Percentiles rank a stretch among this genome's conserved stretches.
phyloP scores from a whole-genome alignment of 2,113 vertebrate species.

The Ceuthmochares aereus region DNA sequence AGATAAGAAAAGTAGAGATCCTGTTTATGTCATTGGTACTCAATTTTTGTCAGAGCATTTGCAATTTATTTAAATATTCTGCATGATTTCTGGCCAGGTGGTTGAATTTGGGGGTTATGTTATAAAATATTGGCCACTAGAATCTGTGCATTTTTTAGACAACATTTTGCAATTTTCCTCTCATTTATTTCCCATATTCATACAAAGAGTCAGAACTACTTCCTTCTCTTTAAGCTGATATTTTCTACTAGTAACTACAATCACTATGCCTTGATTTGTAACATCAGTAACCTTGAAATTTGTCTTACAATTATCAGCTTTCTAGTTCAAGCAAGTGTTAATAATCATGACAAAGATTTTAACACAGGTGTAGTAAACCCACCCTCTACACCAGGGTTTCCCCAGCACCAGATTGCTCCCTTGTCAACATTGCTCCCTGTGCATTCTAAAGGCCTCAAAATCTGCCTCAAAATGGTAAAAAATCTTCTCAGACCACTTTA shows the following conservation, averaged over 20 bases:
- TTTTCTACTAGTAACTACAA: neutral
- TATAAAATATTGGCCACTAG: neutral
- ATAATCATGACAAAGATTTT: neutral
- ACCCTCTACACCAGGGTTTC: rapidly evolving
- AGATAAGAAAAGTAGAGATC: neutral
- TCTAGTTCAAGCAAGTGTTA: neutral
- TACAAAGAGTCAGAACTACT: neutral
- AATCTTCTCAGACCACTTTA: neutral
- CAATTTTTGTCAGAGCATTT: neutral
- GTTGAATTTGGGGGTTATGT: neutral
- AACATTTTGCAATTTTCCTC: neutral
- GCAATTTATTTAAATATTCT: neutral
- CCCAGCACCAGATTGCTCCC: neutral
- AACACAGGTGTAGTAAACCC: neutral
- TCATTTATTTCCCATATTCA: neutral
- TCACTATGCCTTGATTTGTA: neutral
- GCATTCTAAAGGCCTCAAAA: neutral
- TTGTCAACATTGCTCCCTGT: neutral
- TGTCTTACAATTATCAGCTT: neutral
- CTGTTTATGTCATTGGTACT: neutral
- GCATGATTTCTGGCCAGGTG: neutral
- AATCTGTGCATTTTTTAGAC: neutral
- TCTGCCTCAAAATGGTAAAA: neutral
- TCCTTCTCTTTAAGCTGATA: neutral
- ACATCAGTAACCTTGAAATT: neutral